Evolutionary conservation across 2,888 invertebrate species (phyloP), one percentile per base, ranked within the genome.

Genomic region (Atherix ibis): DNA sequence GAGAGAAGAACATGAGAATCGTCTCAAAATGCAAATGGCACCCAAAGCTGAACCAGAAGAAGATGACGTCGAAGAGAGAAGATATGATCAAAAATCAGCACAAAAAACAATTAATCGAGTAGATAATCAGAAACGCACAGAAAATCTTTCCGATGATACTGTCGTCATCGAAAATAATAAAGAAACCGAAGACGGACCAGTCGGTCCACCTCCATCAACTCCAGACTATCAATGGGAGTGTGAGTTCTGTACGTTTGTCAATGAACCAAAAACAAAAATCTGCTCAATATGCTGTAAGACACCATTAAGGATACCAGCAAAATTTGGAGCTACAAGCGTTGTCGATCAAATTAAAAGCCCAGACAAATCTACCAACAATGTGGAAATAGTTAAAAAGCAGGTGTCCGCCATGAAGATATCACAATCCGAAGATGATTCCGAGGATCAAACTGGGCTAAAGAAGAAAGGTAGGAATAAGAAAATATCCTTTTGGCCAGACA

Each of bases 261-360:
- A 91, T 53, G 77, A 80, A 40, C 64, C 79, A 0, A 79, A 77
- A 14, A 72, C 76, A 1, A 73, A 77, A 46, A 80, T 89, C 25
- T 89, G 89, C 52, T 68, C 71, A 10, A 74, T 89, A 32, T 91
- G 89, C 53, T 89, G 88, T 51, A 85, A 87, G 53, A 89, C 89
- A 1, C 73, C 74, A 1, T 68, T 67, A 9, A 52, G 46, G 16
- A 37, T 46, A 0, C 54, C 57, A 2, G 18, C 25, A 6, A 46
- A 43, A 5, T 37, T 46, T 1, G 37, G 18, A 3, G n/a, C 15
- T 18, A 3, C 15, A 14, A 12, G 17, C 5, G 9, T 27, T 9
- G 22, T n/a, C 13, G 16, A 34, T 16, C 6, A 6, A 28, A 35
- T 13, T n/a, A 37, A 37, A 6, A 46, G 41, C 27, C 31, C 43